A percentile compares a stretch with the other conserved stretches of the same genome.
phyloP scores from a whole-genome alignment of 2,888 invertebrate genomes.

The Drosophila formosana region DNA sequence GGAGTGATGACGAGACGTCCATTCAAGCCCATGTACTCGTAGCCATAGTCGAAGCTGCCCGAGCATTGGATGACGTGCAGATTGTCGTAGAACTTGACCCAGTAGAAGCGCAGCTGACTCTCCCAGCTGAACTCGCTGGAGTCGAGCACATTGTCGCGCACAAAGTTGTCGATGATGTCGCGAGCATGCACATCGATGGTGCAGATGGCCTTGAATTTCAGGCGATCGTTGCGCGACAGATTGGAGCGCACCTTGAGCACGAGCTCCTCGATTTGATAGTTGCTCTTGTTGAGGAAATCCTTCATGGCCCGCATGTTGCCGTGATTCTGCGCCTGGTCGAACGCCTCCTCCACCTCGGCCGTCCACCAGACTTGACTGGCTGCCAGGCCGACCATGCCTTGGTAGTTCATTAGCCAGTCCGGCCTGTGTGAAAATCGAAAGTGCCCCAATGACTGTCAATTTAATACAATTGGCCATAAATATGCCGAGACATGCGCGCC shows the following conservation, averaged over 20 bases:
- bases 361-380: conserved; percentile 98
- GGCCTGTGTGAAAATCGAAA: conserved; percentile 87
- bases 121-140: conserved; percentile 97
- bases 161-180: conserved; percentile 94
- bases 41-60: conserved; percentile 94
- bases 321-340: conserved; percentile 87
- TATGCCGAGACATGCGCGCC: conserved; percentile 65
- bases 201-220: conserved; percentile 94
- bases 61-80: conserved; percentile 94
- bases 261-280: conserved; percentile 93
- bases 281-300: conserved; percentile 91
- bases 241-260: conserved; percentile 90
- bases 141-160: conserved; percentile 92
- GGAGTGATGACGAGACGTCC: conserved; percentile 96
- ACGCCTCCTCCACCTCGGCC: conserved; percentile 96
- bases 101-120: conserved; percentile 96
- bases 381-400: conserved; percentile 94
- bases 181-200: conserved; percentile 97
- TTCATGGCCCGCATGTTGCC: conserved; percentile 96
- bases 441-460: conserved; percentile 78
- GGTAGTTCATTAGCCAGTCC: conserved; percentile 95
- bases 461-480: conserved; percentile 81
- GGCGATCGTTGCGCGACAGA: conserved; percentile 91
- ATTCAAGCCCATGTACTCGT: conserved; percentile 97
- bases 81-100: conserved; percentile 93